Base-by-base conservation (phyloP, 2,113 vertebrate species). In the Passer domesticus region DNA sequence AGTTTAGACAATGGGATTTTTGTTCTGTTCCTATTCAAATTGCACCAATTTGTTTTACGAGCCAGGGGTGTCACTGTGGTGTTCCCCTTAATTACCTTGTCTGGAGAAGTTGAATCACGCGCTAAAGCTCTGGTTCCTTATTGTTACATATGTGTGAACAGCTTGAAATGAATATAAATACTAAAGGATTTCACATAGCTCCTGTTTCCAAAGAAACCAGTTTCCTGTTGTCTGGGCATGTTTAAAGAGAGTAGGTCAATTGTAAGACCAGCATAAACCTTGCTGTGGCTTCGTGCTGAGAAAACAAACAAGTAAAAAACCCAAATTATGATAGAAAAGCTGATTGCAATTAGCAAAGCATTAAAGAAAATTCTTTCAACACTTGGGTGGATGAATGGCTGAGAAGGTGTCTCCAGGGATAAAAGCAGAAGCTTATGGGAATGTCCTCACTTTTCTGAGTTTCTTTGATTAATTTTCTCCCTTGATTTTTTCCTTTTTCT, bases 161-260 rank as follows among this genome's bases (percentile, higher is more conserved):
- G 97, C 93, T 96, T 97, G 97, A 94, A 97, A 86, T 94, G 69
- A 97, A 90, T 78, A 85, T 76, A 62, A 97, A 70, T 49, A 85
- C 92, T 69, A 63, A 93, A 94, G 95, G 92, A 96, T 97, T 97
- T 96, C 96, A 95, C 31, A 9, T 95, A 96, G 95, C 96, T 97
- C 91, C 89, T 93, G 98, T 98, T 98, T 97, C 98, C 97, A 97
- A 94, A 98, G 98, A 98, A 98, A 98, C 98, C 96, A 85, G 64
- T 97, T 97, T 95, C 94, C 87, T 97, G 92, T 87, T 94, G 97
- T 97, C 97, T 98, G 97, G 95, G 97, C 96, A 97, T 97, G 97
- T 97, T 98, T 92, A 50, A 55, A 97, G 80, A 78, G 85, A 62
- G 56, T 82, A 92, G 79, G 94, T 96, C 94, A 96, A 90, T 92